phyloP scores from a whole-genome alignment of 2,113 vertebrate species.

The Azemiops feae region DNA sequence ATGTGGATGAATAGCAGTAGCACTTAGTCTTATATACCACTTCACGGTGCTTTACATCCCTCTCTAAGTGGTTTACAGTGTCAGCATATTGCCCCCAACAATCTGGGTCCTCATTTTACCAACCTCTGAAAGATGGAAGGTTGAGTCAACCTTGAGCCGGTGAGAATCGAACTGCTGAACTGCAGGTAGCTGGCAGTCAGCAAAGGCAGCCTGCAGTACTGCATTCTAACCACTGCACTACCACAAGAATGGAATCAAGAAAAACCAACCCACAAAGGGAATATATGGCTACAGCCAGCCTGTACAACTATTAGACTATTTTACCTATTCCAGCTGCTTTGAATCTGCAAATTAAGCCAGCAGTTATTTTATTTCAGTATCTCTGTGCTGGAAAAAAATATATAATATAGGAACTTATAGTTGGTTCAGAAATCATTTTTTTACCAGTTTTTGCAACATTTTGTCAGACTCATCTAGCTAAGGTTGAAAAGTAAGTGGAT shows the following conservation, averaged over 20 bases:
- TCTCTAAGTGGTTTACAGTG: too few relatives aligned
- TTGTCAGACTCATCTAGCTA: background rate
- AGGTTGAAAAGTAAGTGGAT: conserved; percentile 12
- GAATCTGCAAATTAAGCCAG: background rate
- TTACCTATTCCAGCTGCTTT: background rate
- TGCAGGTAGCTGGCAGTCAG: too few relatives aligned
- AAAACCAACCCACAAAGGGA: background rate
- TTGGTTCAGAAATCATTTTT: conserved; percentile 28
- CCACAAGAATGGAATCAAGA: background rate
- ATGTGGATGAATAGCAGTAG: too few relatives aligned
- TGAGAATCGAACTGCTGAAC: too few relatives aligned
- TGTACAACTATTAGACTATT: background rate
- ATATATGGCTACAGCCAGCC: background rate
- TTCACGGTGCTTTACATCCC: too few relatives aligned
- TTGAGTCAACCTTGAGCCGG: too few relatives aligned
- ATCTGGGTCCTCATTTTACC: too few relatives aligned
- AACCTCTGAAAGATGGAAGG: too few relatives aligned
- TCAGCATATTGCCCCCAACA: too few relatives aligned
- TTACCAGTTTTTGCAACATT: conserved; percentile 14
- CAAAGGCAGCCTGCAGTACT: too few relatives aligned
- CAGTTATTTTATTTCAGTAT: conserved; percentile 24
- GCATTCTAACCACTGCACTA: too few relatives aligned
- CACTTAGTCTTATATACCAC: too few relatives aligned
- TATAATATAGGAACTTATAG: background rate
- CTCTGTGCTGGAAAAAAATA: background rate